Conservation (phyloP, 2,888 invertebrate species). For the Limnephilus lunatus region DNA sequence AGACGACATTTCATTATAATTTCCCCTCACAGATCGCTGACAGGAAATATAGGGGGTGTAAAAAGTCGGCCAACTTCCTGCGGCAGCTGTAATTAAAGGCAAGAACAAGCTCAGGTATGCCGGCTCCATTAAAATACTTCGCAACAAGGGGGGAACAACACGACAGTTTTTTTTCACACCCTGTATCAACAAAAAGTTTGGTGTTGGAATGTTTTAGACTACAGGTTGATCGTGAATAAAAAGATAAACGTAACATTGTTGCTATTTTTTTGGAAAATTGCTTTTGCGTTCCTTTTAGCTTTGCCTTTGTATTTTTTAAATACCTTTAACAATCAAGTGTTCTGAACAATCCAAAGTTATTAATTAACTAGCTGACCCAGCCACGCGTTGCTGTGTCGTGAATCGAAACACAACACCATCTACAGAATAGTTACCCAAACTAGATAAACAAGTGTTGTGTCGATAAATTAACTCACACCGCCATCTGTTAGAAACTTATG, state of each 20-base stretch:
- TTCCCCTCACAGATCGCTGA: neutral
- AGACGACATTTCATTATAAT: neutral
- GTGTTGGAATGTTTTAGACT: neutral
- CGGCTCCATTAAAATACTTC: slow-evolving; percentile 58
- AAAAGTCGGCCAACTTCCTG: slow-evolving; percentile 54
- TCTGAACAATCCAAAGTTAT: no score
- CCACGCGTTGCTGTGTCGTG: no score
- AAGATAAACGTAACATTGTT: neutral
- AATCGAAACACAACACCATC: no score
- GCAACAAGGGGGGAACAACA: slow-evolving; percentile 27
- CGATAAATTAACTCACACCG: no score
- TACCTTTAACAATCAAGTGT: no score
- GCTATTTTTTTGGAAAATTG: neutral
- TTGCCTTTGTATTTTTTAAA: no score
- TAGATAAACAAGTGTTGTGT: no score
- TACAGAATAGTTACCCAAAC: no score
- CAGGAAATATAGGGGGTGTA: slow-evolving; percentile 31
- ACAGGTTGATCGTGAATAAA: neutral
- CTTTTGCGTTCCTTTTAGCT: neutral
- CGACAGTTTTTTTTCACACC: slow-evolving; percentile 27
- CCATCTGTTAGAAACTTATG: no score
- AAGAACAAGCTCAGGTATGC: slow-evolving; percentile 53
- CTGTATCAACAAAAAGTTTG: slow-evolving; percentile 17
- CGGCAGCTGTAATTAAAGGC: slow-evolving; percentile 56
- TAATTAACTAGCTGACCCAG: no score